Evolutionary conservation across 53 echinoderm and acorn worm species (phyloP).

Genomic region (Patiria pectinifera): DNA sequence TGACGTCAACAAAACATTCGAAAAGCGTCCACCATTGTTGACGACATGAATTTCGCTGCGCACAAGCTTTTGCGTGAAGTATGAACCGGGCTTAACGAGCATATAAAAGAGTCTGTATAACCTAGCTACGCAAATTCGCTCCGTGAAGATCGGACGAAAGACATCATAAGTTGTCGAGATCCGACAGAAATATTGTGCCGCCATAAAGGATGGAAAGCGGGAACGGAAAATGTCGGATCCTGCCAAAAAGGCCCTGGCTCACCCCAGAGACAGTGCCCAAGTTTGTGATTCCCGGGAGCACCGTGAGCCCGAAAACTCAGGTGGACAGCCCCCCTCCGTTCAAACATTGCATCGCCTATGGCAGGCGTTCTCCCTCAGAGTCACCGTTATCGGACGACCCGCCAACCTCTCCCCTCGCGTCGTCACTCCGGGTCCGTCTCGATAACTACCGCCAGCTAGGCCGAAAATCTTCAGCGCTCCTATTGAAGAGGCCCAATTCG

Average conservation of each 20-base stretch:
- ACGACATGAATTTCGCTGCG: no score
- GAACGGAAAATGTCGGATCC: conserved; percentile 5
- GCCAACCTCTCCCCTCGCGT: neutral
- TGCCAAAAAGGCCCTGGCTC: neutral
- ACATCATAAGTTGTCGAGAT: neutral
- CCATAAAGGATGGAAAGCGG: conserved; percentile 8
- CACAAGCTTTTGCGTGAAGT: no score
- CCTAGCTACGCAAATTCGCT: no score
- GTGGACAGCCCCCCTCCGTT: neutral
- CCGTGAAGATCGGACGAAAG: no score
- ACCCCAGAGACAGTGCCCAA: neutral
- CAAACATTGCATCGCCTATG: neutral
- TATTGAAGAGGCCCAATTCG: neutral
- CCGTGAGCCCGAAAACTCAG: neutral
- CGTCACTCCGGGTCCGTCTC: neutral
- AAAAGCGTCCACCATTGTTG: no score
- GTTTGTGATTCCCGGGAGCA: neutral
- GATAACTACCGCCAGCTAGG: neutral
- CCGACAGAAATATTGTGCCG: conserved; percentile 10
- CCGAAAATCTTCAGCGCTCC: neutral
- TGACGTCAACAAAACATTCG: no score
- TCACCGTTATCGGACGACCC: neutral
- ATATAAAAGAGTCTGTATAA: no score
- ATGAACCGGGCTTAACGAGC: no score
- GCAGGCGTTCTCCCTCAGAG: neutral